A percentile compares a stretch with the other conserved stretches of the same genome.
Conservation (phyloP, 2,888 invertebrate genomes). For the Ochropacha duplaris region DNA sequence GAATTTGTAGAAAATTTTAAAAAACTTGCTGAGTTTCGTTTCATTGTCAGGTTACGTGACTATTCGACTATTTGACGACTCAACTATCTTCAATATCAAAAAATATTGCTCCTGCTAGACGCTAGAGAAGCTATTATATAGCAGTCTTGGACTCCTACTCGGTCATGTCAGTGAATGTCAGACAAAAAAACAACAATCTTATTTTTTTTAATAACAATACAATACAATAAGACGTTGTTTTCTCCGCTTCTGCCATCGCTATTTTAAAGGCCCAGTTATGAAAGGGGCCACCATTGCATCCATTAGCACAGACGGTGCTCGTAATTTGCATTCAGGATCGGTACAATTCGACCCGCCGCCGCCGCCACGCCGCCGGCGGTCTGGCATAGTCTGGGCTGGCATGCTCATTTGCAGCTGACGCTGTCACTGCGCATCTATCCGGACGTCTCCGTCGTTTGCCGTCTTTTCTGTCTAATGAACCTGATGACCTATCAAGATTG, state of each 20-base stretch:
- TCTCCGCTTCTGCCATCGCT: slow-evolving; percentile 5
- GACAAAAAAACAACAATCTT: no score
- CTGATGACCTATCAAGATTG: not conserved
- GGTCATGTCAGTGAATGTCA: no score
- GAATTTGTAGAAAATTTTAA: no score
- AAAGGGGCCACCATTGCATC: slow-evolving; percentile 50
- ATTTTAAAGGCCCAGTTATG: slow-evolving; percentile 24
- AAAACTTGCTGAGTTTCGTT: no score
- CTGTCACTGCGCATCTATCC: slow-evolving; percentile 7
- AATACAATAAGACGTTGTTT: not conserved
- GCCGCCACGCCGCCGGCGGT: slow-evolving; percentile 15
- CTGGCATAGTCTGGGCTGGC: slow-evolving; percentile 13
- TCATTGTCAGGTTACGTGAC: no score
- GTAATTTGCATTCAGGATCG: slow-evolving; percentile 60
- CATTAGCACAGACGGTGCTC: slow-evolving; percentile 51
- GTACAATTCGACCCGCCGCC: slow-evolving; percentile 32
- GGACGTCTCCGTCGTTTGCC: slow-evolving; percentile 1
- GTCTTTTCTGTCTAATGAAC: not conserved
- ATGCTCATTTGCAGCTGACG: slow-evolving; percentile 18
- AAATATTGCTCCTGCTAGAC: no score
- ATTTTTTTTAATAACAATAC: no score
- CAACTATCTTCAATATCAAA: no score
- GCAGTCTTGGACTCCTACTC: no score
- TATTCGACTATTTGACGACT: no score
- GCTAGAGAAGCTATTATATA: no score